Base-by-base conservation (phyloP, 1,140 invertebrate genomes). In the Caerostris extrusa region DNA sequence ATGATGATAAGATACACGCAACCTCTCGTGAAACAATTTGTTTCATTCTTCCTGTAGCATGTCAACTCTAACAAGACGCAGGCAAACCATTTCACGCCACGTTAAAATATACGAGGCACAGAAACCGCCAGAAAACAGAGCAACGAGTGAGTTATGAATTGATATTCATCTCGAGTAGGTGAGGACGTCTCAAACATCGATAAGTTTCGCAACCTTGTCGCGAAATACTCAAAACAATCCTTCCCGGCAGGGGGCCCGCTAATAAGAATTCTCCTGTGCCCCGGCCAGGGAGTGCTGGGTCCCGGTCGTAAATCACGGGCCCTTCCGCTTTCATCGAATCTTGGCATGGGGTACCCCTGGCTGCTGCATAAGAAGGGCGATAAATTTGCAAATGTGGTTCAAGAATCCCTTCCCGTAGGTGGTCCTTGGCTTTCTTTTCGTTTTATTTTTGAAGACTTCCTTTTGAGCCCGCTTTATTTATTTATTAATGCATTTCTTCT, bases 261-360 rank as follows among this genome's bases (percentile, higher is more conserved):
- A 67, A 67, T 88, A 67, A 64, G 86, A 88, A 88, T 88, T 34
- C 83, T 6, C 58, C n/a, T 14, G 64, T 88, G 50, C 50, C 12
- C 34, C 12, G 58, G 60, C 14, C 50, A 64, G 6, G 6, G 64
- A 88, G 64, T 88, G 64, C 60, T 64, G 86, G 19, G 60, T 60
- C 14, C 50, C 55, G 57, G 50, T 60, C 61, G 86, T 88, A 88
- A 88, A 88, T 88, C 86, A 88, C 86, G 8, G 8, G 50, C 77
- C 14, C 57, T 83, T 88, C 86, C 56, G 86, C 86, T 88, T 88
- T 67, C 86, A 88, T 7, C 60, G 8, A 17, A n/a, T 57, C 86
- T 88, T 88, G 64, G 86, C 60, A 88, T 61, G 86, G 19, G 86
- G 86, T 88, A 88, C 61, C 86, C 34, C 71, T 83, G 14, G 56